Evolutionary conservation across 1,140 invertebrate genomes (phyloP).

Genomic region (Brachionus rotundiformis): DNA sequence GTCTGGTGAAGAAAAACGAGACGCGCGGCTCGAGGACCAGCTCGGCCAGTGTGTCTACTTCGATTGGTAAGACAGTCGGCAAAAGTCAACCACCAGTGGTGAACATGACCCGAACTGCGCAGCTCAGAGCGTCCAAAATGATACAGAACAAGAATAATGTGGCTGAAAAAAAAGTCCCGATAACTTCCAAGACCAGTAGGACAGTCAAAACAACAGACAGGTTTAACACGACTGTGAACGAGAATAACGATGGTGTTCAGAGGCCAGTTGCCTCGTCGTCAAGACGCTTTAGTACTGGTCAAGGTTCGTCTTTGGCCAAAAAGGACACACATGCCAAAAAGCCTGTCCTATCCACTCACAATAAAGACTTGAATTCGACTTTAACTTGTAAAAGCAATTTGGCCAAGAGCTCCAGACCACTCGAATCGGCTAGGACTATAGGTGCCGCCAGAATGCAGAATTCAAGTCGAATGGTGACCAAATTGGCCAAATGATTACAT

Average conservation of each 20-base stretch:
- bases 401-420: neutral
- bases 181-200: neutral
- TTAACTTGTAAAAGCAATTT: neutral
- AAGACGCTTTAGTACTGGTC: neutral
- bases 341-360: neutral
- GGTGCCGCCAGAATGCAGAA: neutral
- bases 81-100: neutral
- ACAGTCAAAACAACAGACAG: neutral
- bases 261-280: neutral
- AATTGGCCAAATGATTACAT: neutral
- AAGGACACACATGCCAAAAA: neutral
- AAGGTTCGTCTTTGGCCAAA: neutral
- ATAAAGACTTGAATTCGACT: neutral
- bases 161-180: neutral
- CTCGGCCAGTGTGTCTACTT: neutral
- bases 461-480: neutral
- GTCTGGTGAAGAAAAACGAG: neutral
- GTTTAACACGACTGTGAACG: slow-evolving; percentile 27
- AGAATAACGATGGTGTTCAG: no score
- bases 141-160: neutral
- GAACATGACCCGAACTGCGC: neutral
- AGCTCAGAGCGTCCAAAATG: neutral
- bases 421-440: neutral
- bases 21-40: neutral
- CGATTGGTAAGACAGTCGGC: neutral